phyloP scores from a whole-genome alignment of 2,888 invertebrate genomes.

The Erebia palarica region DNA sequence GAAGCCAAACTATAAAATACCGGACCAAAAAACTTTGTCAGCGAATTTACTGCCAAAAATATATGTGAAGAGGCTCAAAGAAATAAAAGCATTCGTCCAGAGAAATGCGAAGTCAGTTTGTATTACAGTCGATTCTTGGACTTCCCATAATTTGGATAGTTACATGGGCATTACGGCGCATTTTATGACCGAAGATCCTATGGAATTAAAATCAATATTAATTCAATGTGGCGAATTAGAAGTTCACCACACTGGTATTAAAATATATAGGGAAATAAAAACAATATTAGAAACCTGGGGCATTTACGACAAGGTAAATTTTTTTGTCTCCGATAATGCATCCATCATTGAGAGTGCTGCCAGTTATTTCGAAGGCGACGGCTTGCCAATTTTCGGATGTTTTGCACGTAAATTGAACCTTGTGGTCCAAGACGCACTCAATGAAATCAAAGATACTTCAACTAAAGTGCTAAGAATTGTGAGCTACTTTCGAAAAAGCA shows the following conservation, averaged over 20 bases:
- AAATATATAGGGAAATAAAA: background rate
- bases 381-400: background rate
- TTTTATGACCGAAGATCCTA: background rate
- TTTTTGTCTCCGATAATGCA: slow-evolving; percentile 5
- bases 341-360: background rate
- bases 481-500: background rate
- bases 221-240: background rate
- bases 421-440: background rate
- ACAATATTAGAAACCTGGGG: background rate
- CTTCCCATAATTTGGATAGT: background rate
- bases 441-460: background rate
- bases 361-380: background rate
- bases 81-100: background rate
- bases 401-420: background rate
- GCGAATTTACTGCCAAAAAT: background rate
- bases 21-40: background rate
- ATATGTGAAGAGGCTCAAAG: background rate
- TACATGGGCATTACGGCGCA: background rate
- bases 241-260: background rate
- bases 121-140: background rate
- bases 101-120: background rate
- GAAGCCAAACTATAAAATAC: background rate
- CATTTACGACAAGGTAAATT: background rate
- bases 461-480: background rate
- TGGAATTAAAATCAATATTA: background rate